phyloP scores from a whole-genome alignment of 64 coral and sea anemone species.

The Acropora yongei region DNA sequence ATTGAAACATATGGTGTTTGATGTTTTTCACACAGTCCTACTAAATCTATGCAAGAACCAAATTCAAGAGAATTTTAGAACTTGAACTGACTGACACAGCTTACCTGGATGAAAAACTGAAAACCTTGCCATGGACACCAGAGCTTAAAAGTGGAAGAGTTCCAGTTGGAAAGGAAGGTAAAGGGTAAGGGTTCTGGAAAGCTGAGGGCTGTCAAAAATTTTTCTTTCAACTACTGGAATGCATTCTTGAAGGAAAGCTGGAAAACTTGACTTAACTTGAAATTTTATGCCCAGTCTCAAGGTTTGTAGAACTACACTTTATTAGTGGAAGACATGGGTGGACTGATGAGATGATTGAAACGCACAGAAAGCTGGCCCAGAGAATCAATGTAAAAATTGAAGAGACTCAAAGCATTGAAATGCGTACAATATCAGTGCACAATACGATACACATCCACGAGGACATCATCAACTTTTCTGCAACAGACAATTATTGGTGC shows the following conservation, averaged over 20 bases:
- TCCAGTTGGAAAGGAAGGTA: constrained; percentile 60
- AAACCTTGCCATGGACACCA: constrained; percentile 60
- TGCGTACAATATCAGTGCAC: constrained; percentile 76
- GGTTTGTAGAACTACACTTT: constrained; percentile 74
- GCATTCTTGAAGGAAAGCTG: constrained; percentile 57
- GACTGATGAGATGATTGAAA: constrained; percentile 73
- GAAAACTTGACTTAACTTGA: constrained; percentile 53
- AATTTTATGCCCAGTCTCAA: constrained; percentile 61
- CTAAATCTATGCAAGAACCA: constrained; percentile 72
- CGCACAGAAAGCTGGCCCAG: constrained; percentile 63
- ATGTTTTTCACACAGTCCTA: constrained; percentile 63
- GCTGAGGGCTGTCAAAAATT: constrained; percentile 82
- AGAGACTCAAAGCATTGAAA: constrained; percentile 68
- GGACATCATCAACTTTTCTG: constrained; percentile 63
- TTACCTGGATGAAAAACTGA: constrained; percentile 71
- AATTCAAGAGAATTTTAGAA: constrained; percentile 65
- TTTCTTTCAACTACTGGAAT: constrained; percentile 68
- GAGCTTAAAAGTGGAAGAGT: constrained; percentile 60
- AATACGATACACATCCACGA: constrained; percentile 73
- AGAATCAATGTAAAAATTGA: constrained; percentile 67
- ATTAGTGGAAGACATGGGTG: constrained; percentile 72
- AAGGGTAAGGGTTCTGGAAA: constrained; percentile 62
- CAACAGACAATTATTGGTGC: constrained; percentile 84
- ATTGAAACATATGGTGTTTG: constrained; percentile 53
- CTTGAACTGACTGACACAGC: constrained; percentile 57